phyloP scores from a whole-genome alignment of 2,113 vertebrate genomes.

The Patagioenas fasciata region DNA sequence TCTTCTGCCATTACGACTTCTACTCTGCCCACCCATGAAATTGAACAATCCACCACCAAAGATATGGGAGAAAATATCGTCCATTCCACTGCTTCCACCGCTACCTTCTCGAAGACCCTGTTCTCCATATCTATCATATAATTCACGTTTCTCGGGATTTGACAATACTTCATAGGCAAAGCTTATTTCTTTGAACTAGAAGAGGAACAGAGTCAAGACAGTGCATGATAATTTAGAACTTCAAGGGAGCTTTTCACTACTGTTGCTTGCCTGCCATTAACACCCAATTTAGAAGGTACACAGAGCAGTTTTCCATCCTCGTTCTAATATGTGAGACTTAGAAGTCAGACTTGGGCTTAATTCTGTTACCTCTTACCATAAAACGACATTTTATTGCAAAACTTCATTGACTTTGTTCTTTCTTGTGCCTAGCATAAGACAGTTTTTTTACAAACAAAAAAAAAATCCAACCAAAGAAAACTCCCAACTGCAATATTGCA shows the following conservation, averaged over 20 bases:
- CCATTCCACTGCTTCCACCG: slow-evolving; percentile 92
- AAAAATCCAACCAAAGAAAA: background rate
- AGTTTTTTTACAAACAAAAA: background rate
- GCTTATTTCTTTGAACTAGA: slow-evolving; percentile 98
- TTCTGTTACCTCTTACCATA: background rate
- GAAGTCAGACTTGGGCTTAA: background rate
- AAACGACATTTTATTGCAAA: background rate
- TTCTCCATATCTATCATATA: slow-evolving; percentile 96
- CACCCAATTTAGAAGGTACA: background rate
- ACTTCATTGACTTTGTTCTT: background rate
- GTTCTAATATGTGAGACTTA: background rate
- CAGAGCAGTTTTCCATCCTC: background rate
- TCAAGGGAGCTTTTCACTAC: background rate
- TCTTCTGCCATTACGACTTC: slow-evolving; percentile 92
- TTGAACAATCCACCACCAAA: slow-evolving; percentile 97
- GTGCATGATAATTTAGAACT: background rate
- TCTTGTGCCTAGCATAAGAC: background rate
- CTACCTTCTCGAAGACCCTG: slow-evolving; percentile 97
- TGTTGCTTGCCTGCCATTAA: background rate
- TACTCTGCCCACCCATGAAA: slow-evolving; percentile 95
- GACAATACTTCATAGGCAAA: slow-evolving; percentile 98
- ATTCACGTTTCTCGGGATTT: slow-evolving; percentile 94
- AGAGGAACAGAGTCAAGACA: slow-evolving; percentile 18
- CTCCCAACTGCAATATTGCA: rapidly evolving
- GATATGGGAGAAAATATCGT: slow-evolving; percentile 99